Conservation (phyloP, 2,888 invertebrate genomes). For the Geotrupes spiniger region DNA sequence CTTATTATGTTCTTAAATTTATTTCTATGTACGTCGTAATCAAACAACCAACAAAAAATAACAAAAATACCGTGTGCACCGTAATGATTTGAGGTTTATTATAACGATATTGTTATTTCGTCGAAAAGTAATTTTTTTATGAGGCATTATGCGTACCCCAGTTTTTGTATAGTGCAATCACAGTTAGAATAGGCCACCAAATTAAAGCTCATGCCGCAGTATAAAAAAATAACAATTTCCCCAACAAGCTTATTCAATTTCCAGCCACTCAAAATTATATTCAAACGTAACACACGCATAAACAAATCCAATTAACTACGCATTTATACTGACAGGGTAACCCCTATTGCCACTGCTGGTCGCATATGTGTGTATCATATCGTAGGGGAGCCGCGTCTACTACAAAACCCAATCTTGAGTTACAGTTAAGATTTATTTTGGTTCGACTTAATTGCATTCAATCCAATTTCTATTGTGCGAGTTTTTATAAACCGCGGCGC, state of each 20-base stretch:
- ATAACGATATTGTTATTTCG: too few relatives aligned
- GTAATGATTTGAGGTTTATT: too few relatives aligned
- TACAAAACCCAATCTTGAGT: slow-evolving; percentile 22
- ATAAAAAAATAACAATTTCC: slow-evolving; percentile 43
- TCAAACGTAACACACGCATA: slow-evolving; percentile 45
- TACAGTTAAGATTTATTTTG: slow-evolving; percentile 21
- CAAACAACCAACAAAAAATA: too few relatives aligned
- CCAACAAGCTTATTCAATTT: slow-evolving; percentile 47
- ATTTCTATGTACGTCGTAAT: too few relatives aligned
- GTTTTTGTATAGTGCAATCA: slow-evolving; percentile 14
- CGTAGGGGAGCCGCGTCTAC: slow-evolving; percentile 16
- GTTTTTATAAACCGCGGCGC: neutral
- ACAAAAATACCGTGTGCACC: too few relatives aligned
- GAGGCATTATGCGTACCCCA: neutral
- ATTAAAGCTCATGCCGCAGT: slow-evolving; percentile 22
- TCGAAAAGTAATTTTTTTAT: too few relatives aligned
- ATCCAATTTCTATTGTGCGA: slow-evolving; percentile 18
- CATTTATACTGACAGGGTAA: slow-evolving; percentile 47
- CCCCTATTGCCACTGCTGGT: slow-evolving; percentile 43
- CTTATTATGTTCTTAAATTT: too few relatives aligned
- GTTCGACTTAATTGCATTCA: slow-evolving; percentile 19
- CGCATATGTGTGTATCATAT: slow-evolving; percentile 38
- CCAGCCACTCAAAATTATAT: slow-evolving; percentile 46
- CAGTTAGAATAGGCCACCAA: slow-evolving; percentile 24
- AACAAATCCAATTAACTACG: slow-evolving; percentile 50